These are phyloP conservation scores for Spea bombifrons DNA, from an alignment of 2,113 vertebrate genomes.

Conservation along the genomic window DNA sequence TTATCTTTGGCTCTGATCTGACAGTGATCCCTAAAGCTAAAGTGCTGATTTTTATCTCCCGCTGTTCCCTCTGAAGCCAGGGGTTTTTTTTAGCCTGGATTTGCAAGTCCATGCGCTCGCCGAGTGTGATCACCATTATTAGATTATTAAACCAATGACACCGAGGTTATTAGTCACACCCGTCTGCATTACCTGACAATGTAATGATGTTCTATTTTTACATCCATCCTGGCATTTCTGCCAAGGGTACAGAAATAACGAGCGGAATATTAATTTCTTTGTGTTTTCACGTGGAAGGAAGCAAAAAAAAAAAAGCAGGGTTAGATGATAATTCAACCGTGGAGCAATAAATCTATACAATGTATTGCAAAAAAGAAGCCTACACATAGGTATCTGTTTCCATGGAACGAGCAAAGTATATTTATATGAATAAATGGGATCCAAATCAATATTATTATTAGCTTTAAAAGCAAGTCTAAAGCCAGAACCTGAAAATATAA, in stretches of 20 bases:
- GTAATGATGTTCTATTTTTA: slow-evolving; percentile 69
- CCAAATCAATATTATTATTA: too few relatives aligned
- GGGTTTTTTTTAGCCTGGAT: slow-evolving; percentile 57
- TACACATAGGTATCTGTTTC: background rate
- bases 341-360: slow-evolving; percentile 50
- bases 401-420: too few relatives aligned
- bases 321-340: slow-evolving; percentile 47
- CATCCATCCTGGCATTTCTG: slow-evolving; percentile 60
- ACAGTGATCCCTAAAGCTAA: slow-evolving; percentile 48
- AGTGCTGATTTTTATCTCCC: slow-evolving; percentile 58
- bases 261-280: slow-evolving; percentile 69
- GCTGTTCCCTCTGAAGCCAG: slow-evolving; percentile 43
- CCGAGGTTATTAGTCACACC: slow-evolving; percentile 67
- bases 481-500: too few relatives aligned
- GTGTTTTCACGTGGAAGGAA: slow-evolving; percentile 51
- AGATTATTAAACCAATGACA: slow-evolving; percentile 69
- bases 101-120: slow-evolving; percentile 55
- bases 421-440: too few relatives aligned
- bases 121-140: slow-evolving; percentile 61
- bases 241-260: slow-evolving; percentile 65
- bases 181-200: slow-evolving; percentile 63
- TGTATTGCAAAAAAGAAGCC: slow-evolving; percentile 46
- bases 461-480: too few relatives aligned
- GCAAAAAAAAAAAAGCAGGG: slow-evolving; percentile 50
- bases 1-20: slow-evolving; percentile 51